Conservation (phyloP, 1,140 invertebrate genomes). For the Formica selysi region DNA sequence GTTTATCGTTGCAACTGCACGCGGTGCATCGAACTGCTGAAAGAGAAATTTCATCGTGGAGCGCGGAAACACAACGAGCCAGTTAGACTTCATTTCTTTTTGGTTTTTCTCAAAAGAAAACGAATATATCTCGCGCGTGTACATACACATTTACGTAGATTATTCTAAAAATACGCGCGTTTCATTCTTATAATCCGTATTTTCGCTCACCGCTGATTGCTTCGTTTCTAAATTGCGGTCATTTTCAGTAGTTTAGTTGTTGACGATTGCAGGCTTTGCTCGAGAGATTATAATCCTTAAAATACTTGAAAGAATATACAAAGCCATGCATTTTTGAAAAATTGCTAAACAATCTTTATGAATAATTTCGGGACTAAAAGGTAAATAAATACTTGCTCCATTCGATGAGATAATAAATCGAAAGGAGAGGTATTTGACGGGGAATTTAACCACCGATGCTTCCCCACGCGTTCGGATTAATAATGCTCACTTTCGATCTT, state of each 20-base stretch:
- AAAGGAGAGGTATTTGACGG: neutral
- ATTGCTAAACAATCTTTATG: too few relatives aligned
- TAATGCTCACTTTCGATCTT: constrained; percentile 25
- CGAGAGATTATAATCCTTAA: too few relatives aligned
- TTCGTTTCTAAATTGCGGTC: neutral
- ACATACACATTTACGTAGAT: neutral
- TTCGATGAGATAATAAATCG: constrained; percentile 14
- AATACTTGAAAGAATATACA: too few relatives aligned
- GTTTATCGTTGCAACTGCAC: constrained; percentile 40
- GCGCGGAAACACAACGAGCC: neutral
- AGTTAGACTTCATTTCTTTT: constrained; percentile 53
- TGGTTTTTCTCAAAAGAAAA: too few relatives aligned
- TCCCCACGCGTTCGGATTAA: constrained; percentile 1
- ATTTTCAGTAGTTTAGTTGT: neutral
- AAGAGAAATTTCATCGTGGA: constrained; percentile 38
- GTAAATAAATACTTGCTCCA: neutral
- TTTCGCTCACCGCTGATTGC: neutral
- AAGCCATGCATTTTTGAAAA: too few relatives aligned
- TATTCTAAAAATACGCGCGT: neutral
- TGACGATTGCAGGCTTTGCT: too few relatives aligned
- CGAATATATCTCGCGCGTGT: too few relatives aligned
- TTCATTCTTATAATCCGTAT: neutral
- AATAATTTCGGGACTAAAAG: too few relatives aligned
- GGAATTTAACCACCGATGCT: neutral
- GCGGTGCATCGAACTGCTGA: constrained; percentile 47